Base-by-base conservation (phyloP, 2,888 invertebrate species). In the Thelaira solivaga region DNA sequence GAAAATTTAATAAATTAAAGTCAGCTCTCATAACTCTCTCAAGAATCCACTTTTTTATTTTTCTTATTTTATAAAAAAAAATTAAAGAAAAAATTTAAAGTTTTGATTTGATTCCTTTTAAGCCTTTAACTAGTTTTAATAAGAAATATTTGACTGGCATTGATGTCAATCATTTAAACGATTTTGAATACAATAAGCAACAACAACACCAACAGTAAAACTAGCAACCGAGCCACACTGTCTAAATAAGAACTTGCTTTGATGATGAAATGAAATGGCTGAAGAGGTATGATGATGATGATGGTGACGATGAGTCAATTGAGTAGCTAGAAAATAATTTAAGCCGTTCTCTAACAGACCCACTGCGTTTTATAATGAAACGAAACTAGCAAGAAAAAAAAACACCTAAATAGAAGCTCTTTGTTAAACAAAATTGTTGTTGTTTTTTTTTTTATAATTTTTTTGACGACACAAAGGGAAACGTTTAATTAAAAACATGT, bases 401-500 rank as follows among this genome's bases (percentile, higher is more conserved):
- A 51, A 31, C n/a, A n/a, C n/a, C n/a, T n/a, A n/a, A n/a, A n/a
- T n/a, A 2, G 29, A 47, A 31, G 4, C 31, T 64, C 64, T 72
- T 64, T 72, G 64, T 72, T 31, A 47, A 71, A 24, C 22, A 22
- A 10, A n/a, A n/a, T 41, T 64, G 20, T n/a, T 34, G 7, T 47
- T 64, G 26, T 18, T 43, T 31, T 43, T 55, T 43, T 51, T 16
- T 39, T 18, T 26, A 29, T n/a, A n/a, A n/a, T n/a, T n/a, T 57
- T 68, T 73, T 57, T 51, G 51, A 59, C 73, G 45, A 47, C 73
- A 53, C 68, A 81, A 77, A 83, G 83, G 84, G 82, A 84, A 86
- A 81, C 84, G 84, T 84, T 85, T 86, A 85, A 85, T 85, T 85
- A 85, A 85, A 85, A 85, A 85, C 85, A 85, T 86, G 85, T 86